Evolutionary conservation across 2,888 invertebrate genomes (phyloP).

Genomic region (Macropis europaea): DNA sequence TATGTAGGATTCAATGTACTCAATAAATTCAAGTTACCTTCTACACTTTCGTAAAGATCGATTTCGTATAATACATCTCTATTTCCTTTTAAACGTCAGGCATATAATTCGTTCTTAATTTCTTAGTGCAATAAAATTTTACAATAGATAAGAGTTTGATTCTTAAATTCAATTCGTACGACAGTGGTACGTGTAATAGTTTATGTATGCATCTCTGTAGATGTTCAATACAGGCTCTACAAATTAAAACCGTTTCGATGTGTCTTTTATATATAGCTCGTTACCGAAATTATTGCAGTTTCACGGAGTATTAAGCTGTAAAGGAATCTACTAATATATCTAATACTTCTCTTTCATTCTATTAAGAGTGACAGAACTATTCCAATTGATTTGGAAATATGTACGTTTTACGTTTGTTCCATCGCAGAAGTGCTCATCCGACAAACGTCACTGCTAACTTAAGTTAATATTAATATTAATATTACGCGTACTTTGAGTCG

Average conservation of each 20-base stretch:
- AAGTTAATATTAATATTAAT: no score
- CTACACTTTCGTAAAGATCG: background rate
- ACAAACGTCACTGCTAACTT: slow-evolving; percentile 37
- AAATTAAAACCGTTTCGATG: slow-evolving; percentile 32
- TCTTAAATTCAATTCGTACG: slow-evolving; percentile 15
- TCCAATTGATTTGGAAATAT: slow-evolving; percentile 24
- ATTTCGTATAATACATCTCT: background rate
- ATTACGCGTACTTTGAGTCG: slow-evolving; percentile 36
- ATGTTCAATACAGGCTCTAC: slow-evolving; percentile 13
- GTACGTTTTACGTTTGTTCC: slow-evolving; percentile 18
- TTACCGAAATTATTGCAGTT: slow-evolving; percentile 28
- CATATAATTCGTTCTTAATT: background rate
- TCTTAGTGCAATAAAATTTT: slow-evolving; percentile 14
- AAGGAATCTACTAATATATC: slow-evolving; percentile 17
- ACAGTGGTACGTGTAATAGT: slow-evolving; percentile 14
- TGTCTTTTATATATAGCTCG: slow-evolving; percentile 11
- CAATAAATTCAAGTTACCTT: slow-evolving; percentile 15
- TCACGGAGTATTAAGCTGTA: slow-evolving; percentile 15
- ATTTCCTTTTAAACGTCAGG: slow-evolving; percentile 5
- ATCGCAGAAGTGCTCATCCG: slow-evolving; percentile 12
- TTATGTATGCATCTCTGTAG: background rate
- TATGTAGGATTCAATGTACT: background rate
- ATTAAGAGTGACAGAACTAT: slow-evolving; percentile 8
- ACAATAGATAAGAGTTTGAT: slow-evolving; percentile 6
- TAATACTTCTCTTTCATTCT: slow-evolving; percentile 20